A percentile compares a stretch with the other conserved stretches of the same genome.
Evolutionary conservation across 30 jellyfish, hydroid and myxozoan species (phyloP).

Genomic region (Turritopsis dohrnii): DNA sequence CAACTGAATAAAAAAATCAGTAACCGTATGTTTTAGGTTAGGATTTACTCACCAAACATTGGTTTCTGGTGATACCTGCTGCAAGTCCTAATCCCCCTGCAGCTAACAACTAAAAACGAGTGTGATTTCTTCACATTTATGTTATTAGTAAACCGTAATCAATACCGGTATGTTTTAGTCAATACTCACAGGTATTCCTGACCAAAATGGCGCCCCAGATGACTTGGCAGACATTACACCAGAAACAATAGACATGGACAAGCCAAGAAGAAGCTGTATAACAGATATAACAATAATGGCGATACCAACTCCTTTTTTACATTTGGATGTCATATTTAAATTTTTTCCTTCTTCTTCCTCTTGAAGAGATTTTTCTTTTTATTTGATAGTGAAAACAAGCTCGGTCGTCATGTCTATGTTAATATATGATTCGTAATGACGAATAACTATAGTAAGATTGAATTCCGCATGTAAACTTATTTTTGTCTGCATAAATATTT

Average conservation of each 20-base stretch:
- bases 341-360: background rate
- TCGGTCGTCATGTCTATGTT: no score
- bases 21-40: no score
- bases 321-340: background rate
- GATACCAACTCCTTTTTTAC: background rate
- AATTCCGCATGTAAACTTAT: no score
- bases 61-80: background rate
- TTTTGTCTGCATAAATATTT: no score
- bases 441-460: no score
- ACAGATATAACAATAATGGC: background rate
- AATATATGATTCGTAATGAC: no score
- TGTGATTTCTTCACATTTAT: background rate
- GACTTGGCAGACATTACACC: background rate
- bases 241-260: background rate
- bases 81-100: background rate
- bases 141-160: background rate
- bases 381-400: no score
- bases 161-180: background rate
- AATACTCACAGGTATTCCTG: background rate
- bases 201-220: background rate
- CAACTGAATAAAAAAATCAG: no score
- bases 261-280: background rate
- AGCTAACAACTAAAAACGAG: background rate
- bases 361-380: background rate
- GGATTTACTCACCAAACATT: background rate